Base-by-base conservation (phyloP, 2,113 vertebrate species). In the Larimichthys polyactis region DNA sequence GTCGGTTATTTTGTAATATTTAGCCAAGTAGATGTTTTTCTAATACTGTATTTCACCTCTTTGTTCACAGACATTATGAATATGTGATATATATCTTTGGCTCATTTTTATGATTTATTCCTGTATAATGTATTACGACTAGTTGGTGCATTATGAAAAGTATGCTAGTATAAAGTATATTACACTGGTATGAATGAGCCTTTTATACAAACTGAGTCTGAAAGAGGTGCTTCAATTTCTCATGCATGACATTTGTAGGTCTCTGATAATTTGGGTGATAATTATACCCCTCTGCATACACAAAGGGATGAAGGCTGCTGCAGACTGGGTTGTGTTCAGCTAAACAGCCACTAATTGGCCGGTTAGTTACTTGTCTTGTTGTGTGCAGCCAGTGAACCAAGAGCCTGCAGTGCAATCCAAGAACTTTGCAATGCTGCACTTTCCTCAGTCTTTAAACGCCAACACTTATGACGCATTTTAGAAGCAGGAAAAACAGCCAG, bases 381-480 rank as follows among this genome's bases (percentile, higher is more conserved):
- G 16, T 63, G 11, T 55, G 44, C 66, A 57, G 66, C 52, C 70
- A 81, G 55, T 83, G 55, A 83, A 78, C 69, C 17, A 27, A 67
- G 62, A 48, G 55, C 60, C 70, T 60, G 66, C 63, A 22, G 46
- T 69, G 62, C 73, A 76, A 69, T 82, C 65, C 78, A 79, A 73
- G 55, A 82, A 73, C 81, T 67, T 77, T 89, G 76, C 72, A 86
- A 63, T 5, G 27, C 78, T 85, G 76, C 36, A 77, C 32, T 85
- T 78, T 78, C 46, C 46, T 59, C 57, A 60, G n/a, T 55, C 9
- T 12, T 63, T 57, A 75, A 64, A 72, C 22, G 67, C 44, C 76
- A 32, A 75, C 44, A 69, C 55, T 75, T 70, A 65, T 77, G 62
- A 63, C 71, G 65, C 58, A 87, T 68, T 81, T 78, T 11, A 36